phyloP scores from a whole-genome alignment of 2,888 invertebrate genomes.

The Dicroscelio sp. region DNA sequence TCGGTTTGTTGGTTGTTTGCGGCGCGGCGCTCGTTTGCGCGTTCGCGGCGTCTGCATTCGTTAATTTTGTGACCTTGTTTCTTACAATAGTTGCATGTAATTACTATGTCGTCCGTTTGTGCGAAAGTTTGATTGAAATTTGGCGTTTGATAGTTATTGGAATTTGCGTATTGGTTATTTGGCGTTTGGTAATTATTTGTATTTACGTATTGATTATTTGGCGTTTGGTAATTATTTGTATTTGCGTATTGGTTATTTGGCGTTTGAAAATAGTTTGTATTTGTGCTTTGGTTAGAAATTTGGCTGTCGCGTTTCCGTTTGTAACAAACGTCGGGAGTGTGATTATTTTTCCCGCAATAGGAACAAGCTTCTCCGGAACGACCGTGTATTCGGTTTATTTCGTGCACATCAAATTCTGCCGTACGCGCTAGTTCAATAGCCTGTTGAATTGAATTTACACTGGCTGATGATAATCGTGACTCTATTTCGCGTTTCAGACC shows the following conservation, averaged over 20 bases:
- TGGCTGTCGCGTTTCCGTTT: not conserved
- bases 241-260: not conserved
- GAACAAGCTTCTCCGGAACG: not conserved
- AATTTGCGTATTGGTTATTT: too few species aligned
- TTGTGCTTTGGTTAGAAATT: not conserved
- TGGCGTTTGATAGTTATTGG: too few species aligned
- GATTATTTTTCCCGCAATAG: not conserved
- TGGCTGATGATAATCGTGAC: not conserved
- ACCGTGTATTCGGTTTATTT: not conserved
- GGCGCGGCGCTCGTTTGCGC: not conserved
- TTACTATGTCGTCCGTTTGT: too few species aligned
- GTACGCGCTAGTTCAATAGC: not conserved
- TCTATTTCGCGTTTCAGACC: slow-evolving; percentile 43
- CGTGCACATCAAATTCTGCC: not conserved
- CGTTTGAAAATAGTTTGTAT: not conserved
- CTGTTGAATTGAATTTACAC: not conserved
- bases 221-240: too few species aligned
- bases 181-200: too few species aligned
- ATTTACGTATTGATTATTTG: too few species aligned
- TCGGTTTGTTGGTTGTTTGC: too few species aligned
- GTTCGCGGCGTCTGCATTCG: not conserved
- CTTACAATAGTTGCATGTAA: not conserved
- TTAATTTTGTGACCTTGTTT: not conserved
- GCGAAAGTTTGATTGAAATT: too few species aligned
- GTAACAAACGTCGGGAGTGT: not conserved